Evolutionary conservation across 23 tunicate species (phyloP).

Genomic region (Styela clava): DNA sequence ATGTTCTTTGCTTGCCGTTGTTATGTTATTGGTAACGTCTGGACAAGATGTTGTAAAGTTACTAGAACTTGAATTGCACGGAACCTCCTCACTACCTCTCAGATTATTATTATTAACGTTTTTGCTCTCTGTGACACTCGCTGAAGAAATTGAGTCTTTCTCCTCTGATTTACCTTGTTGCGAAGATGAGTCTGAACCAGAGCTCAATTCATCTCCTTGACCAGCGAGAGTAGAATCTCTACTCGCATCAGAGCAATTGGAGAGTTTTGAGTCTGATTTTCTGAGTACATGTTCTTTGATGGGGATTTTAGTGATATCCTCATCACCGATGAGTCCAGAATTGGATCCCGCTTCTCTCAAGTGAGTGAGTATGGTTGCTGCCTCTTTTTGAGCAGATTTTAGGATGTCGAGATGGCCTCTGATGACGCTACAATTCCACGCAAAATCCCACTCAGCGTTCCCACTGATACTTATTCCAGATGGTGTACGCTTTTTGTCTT

Average conservation of each 20-base stretch:
- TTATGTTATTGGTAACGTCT: background rate
- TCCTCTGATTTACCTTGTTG: background rate
- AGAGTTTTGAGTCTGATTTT: constrained; percentile 19
- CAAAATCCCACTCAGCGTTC: constrained; percentile 51
- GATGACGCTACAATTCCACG: constrained; percentile 83
- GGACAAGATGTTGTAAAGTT: background rate
- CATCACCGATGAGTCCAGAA: constrained; percentile 42
- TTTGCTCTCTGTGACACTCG: constrained; percentile 8
- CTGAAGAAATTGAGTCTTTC: background rate
- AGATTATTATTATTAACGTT: background rate
- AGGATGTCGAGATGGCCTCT: constrained; percentile 51
- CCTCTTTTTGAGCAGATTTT: constrained; percentile 24
- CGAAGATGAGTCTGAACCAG: constrained; percentile 5
- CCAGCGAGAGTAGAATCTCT: constrained; percentile 11
- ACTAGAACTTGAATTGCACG: background rate
- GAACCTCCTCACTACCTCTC: background rate
- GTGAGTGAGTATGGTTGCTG: constrained; percentile 30
- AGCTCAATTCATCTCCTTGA: background rate
- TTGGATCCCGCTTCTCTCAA: constrained; percentile 55
- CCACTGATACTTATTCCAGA: background rate
- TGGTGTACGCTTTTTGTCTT: constrained; percentile 12
- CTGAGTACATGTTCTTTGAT: background rate
- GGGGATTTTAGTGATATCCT: background rate
- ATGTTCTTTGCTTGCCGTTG: background rate
- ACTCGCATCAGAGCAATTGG: constrained; percentile 12